Evolutionary conservation across 2,113 vertebrate species (phyloP).

Genomic region (Orthochromis malagaraziensis): DNA sequence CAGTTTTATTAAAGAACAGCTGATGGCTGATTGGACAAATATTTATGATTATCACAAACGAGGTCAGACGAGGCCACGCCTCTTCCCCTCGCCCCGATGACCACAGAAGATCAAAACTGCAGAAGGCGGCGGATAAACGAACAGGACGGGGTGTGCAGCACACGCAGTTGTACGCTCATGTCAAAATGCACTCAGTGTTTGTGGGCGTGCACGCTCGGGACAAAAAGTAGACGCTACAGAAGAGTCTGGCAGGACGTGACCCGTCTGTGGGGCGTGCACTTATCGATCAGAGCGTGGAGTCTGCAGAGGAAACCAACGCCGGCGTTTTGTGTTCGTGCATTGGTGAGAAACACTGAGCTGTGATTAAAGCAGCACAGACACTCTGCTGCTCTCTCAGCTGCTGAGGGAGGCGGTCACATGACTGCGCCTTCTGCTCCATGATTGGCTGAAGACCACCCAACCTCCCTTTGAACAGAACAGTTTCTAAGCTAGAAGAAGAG

Average conservation of each 20-base stretch:
- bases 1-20: background rate
- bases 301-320: background rate
- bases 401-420: background rate
- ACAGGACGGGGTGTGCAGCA: background rate
- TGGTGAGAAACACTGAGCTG: rapidly evolving
- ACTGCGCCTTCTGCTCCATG: background rate
- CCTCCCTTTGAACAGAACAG: background rate
- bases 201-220: background rate
- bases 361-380: background rate
- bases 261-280: background rate
- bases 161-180: rapidly evolving
- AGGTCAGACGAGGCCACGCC: background rate
- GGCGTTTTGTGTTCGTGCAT: background rate
- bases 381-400: background rate
- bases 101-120: background rate
- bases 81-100: background rate
- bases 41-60: background rate
- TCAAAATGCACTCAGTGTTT: background rate
- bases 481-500: background rate
- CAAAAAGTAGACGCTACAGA: background rate
- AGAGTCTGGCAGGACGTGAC: background rate
- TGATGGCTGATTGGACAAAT: background rate
- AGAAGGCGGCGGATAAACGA: rapidly evolving
- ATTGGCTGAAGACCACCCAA: constrained; percentile 13
- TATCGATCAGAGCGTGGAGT: background rate